Evolutionary conservation across 2,797 vertebrate species (phyloP).

Genomic region (Orientallactaga sibirica): DNA sequence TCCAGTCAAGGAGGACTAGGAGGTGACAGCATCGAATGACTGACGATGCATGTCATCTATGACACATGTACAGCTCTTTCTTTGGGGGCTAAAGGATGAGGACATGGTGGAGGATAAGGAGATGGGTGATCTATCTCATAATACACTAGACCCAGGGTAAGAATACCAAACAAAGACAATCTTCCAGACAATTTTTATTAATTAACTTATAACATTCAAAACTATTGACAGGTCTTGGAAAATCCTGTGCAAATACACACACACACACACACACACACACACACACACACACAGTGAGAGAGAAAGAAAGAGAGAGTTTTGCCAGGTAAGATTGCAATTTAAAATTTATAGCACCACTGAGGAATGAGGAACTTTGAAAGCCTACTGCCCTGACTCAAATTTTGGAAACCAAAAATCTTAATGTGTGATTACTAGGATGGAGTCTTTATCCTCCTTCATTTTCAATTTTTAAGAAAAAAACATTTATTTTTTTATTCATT

Average conservation of each 20-base stretch:
- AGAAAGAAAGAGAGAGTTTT: not conserved
- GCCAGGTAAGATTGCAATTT: not conserved
- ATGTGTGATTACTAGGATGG: not conserved
- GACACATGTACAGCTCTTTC: not conserved
- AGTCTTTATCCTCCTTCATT: not conserved
- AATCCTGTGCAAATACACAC: not conserved
- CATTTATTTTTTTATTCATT: too few relatives aligned
- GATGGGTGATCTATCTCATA: not conserved
- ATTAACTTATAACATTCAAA: conserved; percentile 35
- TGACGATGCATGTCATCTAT: not conserved
- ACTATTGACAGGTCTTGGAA: conserved; percentile 14
- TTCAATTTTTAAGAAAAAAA: too few relatives aligned
- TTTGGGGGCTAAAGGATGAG: not conserved
- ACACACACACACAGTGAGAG: not conserved
- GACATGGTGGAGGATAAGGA: not conserved
- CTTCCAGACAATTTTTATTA: conserved; percentile 25
- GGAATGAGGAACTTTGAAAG: not conserved
- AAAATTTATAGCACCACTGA: not conserved
- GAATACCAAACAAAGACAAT: not conserved
- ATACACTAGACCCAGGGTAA: not conserved
- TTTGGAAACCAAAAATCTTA: not conserved
- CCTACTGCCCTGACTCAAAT: not conserved
- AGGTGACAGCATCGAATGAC: not conserved
- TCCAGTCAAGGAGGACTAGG: not conserved
- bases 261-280: accelerated